These are phyloP conservation scores for Solea senegalensis DNA, from an alignment of 2,113 vertebrate species.

Conservation along the genomic window DNA sequence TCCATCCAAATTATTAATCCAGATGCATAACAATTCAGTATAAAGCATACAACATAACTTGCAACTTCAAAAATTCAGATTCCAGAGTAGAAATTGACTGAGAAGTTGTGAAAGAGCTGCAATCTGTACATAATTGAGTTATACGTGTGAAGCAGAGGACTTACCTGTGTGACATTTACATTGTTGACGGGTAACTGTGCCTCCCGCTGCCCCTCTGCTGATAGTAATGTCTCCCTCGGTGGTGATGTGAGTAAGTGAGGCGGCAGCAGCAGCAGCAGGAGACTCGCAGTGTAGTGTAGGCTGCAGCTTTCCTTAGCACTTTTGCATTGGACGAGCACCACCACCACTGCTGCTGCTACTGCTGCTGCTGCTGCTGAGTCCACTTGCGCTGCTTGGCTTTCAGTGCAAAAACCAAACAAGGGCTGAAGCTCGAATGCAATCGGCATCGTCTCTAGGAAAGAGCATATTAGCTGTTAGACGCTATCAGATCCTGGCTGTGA, in stretches of 20 bases:
- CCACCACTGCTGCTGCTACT: conserved; percentile 23
- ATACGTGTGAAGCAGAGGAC: conserved; percentile 14
- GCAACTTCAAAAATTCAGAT: no score
- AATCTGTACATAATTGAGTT: no score
- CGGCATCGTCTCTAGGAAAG: conserved; percentile 61
- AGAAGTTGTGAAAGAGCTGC: no score
- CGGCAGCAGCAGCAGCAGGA: conserved; percentile 44
- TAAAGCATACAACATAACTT: no score
- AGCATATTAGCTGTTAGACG: conserved; percentile 41
- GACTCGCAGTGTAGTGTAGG: conserved; percentile 71
- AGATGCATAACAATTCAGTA: no score
- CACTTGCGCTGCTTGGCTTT: conserved; percentile 51
- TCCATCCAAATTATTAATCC: no score
- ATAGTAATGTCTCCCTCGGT: conserved; percentile 66
- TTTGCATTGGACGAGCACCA: conserved; percentile 63
- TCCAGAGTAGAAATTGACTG: no score
- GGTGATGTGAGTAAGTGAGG: conserved; percentile 62
- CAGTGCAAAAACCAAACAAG: conserved; percentile 52
- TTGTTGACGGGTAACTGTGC: conserved; percentile 54
- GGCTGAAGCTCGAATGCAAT: conserved; percentile 53
- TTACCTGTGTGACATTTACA: conserved; percentile 74
- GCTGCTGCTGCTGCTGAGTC: conserved; percentile 43
- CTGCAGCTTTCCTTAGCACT: conserved; percentile 71
- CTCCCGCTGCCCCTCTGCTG: conserved; percentile 58
- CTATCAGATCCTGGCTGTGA: neutral